Percentiles rank a stretch among this genome's conserved stretches.
phyloP scores from a whole-genome alignment of 2,797 vertebrate genomes.

The Danio jaintianensis region DNA sequence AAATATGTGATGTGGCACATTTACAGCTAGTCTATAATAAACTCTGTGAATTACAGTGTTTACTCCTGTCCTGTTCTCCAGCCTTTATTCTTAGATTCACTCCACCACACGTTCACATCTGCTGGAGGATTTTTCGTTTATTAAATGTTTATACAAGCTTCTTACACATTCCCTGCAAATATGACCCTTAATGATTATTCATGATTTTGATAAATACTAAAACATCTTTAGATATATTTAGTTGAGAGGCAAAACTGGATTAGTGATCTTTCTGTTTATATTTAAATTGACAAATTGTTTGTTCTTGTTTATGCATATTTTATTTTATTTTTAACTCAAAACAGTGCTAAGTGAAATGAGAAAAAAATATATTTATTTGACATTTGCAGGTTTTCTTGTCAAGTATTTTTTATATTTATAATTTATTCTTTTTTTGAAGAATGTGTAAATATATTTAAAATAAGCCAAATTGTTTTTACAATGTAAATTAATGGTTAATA shows the following conservation, averaged over 20 bases:
- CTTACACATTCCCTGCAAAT: not conserved
- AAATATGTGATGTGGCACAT: slow-evolving; percentile 27
- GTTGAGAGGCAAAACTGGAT: not conserved
- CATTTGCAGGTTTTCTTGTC: no score
- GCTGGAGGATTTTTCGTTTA: not conserved
- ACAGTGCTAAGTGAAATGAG: not conserved
- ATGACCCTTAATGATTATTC: not conserved
- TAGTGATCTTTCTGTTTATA: not conserved
- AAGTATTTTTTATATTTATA: no score
- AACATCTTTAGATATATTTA: not conserved
- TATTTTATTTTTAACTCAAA: not conserved
- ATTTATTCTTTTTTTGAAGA: no score
- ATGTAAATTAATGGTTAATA: no score
- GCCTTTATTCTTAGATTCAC: slow-evolving; percentile 30
- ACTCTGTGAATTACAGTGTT: slow-evolving; percentile 29
- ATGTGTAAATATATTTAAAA: no score
- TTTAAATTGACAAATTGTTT: not conserved
- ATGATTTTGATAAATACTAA: not conserved
- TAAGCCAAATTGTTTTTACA: no score
- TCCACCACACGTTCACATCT: not conserved
- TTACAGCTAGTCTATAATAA: slow-evolving; percentile 32
- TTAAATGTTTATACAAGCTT: not conserved
- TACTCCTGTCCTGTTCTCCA: not conserved
- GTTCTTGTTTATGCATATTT: not conserved
- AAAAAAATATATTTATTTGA: no score